These are phyloP conservation scores for Silurus meridionalis DNA, from an alignment of 2,113 vertebrate genomes.

Conservation along the genomic window DNA sequence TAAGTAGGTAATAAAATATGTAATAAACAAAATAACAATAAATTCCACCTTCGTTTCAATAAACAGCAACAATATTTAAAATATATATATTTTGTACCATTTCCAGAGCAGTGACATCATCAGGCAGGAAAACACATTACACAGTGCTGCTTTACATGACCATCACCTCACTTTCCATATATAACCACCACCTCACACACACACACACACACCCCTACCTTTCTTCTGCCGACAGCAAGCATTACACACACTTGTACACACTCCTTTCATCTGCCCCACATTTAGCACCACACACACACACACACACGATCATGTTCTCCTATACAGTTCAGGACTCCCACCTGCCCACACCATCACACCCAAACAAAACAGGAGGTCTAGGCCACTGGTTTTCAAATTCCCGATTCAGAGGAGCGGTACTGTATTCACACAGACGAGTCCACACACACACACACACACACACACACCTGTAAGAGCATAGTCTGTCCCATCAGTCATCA, in stretches of 20 bases:
- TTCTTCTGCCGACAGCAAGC: too few relatives aligned
- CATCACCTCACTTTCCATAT: not conserved
- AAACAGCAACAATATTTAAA: not conserved
- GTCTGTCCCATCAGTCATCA: not conserved
- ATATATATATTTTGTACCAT: not conserved
- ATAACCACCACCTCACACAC: constrained; percentile 6
- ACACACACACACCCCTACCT: not conserved
- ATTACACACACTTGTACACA: not conserved
- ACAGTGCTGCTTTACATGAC: not conserved
- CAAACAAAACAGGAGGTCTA: not conserved
- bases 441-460: not conserved
- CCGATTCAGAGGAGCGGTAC: not conserved
- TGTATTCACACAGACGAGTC: not conserved
- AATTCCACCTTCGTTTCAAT: not conserved
- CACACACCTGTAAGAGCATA: not conserved
- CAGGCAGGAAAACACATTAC: not conserved
- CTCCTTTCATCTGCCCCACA: constrained; percentile 1
- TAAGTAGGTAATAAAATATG: not conserved
- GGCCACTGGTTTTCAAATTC: constrained; percentile 28
- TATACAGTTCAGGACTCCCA: constrained; percentile 5
- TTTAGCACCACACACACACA: not conserved
- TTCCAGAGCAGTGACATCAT: constrained; percentile 11
- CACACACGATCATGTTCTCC: not conserved
- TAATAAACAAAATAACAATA: not conserved
- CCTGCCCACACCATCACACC: constrained; percentile 24